A percentile compares a stretch with the other conserved stretches of the same genome.
Conservation (phyloP, 2,113 vertebrate genomes). For the Nibea coibor region DNA sequence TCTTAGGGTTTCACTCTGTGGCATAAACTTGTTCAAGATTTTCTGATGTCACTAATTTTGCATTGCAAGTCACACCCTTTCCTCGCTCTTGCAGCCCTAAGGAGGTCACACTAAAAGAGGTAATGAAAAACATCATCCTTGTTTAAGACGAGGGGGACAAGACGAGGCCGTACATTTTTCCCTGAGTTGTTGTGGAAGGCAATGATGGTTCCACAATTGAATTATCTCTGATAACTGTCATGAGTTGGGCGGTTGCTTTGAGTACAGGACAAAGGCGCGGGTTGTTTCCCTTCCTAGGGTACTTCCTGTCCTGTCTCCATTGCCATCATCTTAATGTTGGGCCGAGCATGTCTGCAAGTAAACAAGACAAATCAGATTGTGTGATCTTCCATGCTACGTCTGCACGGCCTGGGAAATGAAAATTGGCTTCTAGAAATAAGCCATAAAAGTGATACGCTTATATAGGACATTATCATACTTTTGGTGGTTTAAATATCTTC, state of each 20-base stretch:
- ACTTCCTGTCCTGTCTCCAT: conserved; percentile 52
- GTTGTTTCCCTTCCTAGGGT: conserved; percentile 64
- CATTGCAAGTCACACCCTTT: neutral
- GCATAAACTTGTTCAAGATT: neutral
- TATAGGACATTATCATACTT: neutral
- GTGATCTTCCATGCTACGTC: neutral
- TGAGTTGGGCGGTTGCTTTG: conserved; percentile 71
- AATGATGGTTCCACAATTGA: conserved; percentile 62
- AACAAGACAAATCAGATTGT: conserved; percentile 56
- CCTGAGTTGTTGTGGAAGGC: conserved; percentile 37
- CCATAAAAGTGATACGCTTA: neutral
- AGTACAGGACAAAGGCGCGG: conserved; percentile 70
- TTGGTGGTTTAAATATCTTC: neutral
- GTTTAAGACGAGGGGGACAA: neutral
- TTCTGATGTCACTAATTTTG: neutral
- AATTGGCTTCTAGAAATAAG: neutral
- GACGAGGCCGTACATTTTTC: conserved; percentile 43
- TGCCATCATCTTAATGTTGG: conserved; percentile 17
- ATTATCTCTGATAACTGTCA: conserved; percentile 81
- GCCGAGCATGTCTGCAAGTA: conserved; percentile 44
- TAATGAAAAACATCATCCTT: conserved; percentile 32
- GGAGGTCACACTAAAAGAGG: conserved; percentile 16
- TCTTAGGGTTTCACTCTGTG: neutral
- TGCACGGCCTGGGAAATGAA: neutral
- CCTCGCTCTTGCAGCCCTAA: neutral